Conservation (phyloP, 2,888 invertebrate species). For the Adelognathus sp. region DNA sequence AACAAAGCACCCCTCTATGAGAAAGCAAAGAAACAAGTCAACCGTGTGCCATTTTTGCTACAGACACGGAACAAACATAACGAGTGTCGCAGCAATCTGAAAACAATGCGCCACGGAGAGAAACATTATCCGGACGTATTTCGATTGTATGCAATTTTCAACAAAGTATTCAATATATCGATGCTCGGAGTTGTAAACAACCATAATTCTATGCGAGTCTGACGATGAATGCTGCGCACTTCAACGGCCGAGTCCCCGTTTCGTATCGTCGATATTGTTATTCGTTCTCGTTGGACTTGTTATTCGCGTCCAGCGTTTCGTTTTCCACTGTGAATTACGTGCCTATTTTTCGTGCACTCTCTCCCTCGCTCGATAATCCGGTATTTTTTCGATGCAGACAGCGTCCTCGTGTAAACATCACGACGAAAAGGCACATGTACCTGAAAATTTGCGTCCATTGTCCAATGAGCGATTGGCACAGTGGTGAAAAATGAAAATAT, state of each 20-base stretch:
- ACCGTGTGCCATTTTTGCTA: too few relatives aligned
- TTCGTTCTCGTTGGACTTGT: slow-evolving; percentile 7
- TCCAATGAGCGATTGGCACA: too few relatives aligned
- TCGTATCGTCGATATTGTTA: slow-evolving; percentile 6
- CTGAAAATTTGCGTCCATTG: background rate
- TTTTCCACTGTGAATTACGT: background rate
- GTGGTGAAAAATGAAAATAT: too few relatives aligned
- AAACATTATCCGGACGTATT: too few relatives aligned
- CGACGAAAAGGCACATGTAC: background rate
- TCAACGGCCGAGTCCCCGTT: background rate
- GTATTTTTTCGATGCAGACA: background rate
- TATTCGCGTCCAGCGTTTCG: background rate
- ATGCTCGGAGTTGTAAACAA: background rate
- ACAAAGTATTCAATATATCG: background rate
- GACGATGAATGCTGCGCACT: background rate
- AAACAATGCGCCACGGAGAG: too few relatives aligned
- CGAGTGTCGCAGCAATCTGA: too few relatives aligned
- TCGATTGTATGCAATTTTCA: too few relatives aligned
- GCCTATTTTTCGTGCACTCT: background rate
- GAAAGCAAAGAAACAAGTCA: too few relatives aligned
- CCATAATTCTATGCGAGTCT: background rate
- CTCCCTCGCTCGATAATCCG: background rate
- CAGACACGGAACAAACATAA: too few relatives aligned
- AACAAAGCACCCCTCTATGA: too few relatives aligned
- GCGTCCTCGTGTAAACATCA: background rate